Evolutionary conservation across 2,113 vertebrate genomes (phyloP).

Genomic region (Chionodraco myersi): DNA sequence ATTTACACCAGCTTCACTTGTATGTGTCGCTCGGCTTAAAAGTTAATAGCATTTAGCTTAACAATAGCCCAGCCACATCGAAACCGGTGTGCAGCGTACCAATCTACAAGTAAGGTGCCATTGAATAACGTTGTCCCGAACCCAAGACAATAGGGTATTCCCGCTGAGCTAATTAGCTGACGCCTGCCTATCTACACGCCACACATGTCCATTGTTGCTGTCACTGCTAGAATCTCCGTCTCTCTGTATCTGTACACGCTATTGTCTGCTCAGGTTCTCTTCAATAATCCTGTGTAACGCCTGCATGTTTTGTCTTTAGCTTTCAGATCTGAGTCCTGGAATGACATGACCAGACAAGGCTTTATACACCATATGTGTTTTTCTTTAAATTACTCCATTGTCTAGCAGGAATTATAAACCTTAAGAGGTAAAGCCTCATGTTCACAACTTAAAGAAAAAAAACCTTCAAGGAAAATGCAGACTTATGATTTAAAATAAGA

Average conservation of each 20-base stretch:
- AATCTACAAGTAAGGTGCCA: constrained; percentile 84
- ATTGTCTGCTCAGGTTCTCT: constrained; percentile 79
- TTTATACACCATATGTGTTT: constrained; percentile 61
- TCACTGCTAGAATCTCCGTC: constrained; percentile 71
- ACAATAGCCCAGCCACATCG: constrained; percentile 82
- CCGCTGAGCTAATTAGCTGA: constrained; percentile 83
- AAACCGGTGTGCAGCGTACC: constrained; percentile 73
- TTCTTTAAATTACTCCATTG: constrained; percentile 57
- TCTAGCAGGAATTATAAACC: constrained; percentile 71
- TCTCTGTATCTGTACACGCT: constrained; percentile 66
- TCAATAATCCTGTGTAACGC: constrained; percentile 85
- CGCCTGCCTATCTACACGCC: constrained; percentile 83
- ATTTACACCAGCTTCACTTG: constrained; percentile 87
- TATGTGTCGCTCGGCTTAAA: constrained; percentile 82
- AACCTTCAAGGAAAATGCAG: constrained; percentile 72
- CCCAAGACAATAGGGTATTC: constrained; percentile 79
- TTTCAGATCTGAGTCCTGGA: constrained; percentile 68
- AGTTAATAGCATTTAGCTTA: constrained; percentile 86
- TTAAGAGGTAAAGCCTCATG: constrained; percentile 64
- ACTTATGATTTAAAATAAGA: constrained; percentile 56
- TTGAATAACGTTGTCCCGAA: constrained; percentile 67
- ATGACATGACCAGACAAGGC: constrained; percentile 78
- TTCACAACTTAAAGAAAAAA: constrained; percentile 63
- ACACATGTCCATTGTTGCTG: constrained; percentile 83
- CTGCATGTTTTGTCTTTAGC: constrained; percentile 76